phyloP scores from a whole-genome alignment of 2,888 invertebrate genomes.

The Dicycla oo region DNA sequence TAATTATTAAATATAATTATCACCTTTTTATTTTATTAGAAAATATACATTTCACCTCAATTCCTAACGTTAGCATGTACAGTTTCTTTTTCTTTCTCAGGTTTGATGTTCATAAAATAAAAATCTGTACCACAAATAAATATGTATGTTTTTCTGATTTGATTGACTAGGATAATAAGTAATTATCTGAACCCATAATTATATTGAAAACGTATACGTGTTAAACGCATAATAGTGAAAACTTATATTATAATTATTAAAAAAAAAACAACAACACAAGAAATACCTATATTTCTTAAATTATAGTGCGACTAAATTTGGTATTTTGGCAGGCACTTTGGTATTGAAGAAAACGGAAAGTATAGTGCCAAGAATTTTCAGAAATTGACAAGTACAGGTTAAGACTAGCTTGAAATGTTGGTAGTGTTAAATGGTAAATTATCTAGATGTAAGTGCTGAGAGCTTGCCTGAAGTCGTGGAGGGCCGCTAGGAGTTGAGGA shows the following conservation, averaged over 20 bases:
- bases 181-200: neutral
- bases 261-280: neutral
- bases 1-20: conserved; percentile 62
- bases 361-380: conserved; percentile 64
- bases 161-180: conserved; percentile 1
- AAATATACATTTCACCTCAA: conserved; percentile 59
- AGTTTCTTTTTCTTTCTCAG: conserved; percentile 1
- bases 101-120: neutral
- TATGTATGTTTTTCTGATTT: neutral
- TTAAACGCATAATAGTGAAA: too few relatives aligned
- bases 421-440: conserved; percentile 32
- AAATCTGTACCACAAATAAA: neutral
- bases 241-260: neutral
- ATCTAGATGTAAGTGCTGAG: conserved; percentile 92
- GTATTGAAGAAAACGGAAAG: conserved; percentile 69
- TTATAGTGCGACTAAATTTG: conserved; percentile 50
- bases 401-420: conserved; percentile 50
- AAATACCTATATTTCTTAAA: conserved; percentile 15
- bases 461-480: conserved; percentile 93
- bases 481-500: conserved; percentile 92
- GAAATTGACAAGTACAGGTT: conserved; percentile 63
- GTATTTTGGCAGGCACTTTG: conserved; percentile 84
- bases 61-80: conserved; percentile 38
- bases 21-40: conserved; percentile 58
- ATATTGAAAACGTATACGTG: neutral